Evolutionary conservation across 2,888 invertebrate species (phyloP).

Genomic region (Ditylenchus weischeri): DNA sequence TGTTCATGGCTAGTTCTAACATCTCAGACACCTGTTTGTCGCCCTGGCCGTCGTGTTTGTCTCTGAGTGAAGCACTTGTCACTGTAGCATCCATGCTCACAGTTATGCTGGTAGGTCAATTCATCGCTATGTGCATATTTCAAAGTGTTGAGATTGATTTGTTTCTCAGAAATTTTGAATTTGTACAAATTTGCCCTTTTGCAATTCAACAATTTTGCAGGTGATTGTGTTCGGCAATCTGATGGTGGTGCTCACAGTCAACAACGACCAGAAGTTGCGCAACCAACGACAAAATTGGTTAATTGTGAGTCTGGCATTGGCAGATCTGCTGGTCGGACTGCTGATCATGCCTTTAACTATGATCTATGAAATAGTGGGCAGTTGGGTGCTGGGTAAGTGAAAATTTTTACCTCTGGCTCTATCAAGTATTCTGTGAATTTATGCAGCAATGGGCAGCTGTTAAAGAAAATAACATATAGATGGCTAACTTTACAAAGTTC

Average conservation of each 20-base stretch:
- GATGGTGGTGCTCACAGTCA: slow-evolving; percentile 56
- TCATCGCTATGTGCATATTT: not conserved
- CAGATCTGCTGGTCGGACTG: slow-evolving; percentile 61
- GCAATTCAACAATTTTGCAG: slow-evolving; percentile 23
- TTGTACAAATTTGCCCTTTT: not conserved
- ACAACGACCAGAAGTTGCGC: slow-evolving; percentile 53
- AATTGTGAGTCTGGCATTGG: slow-evolving; percentile 60
- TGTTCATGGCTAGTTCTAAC: slow-evolving; percentile 6
- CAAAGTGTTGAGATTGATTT: too few species aligned
- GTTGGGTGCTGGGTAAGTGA: slow-evolving; percentile 61
- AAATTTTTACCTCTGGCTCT: too few species aligned
- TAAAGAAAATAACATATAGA: too few species aligned
- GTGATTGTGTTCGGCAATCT: slow-evolving; percentile 56
- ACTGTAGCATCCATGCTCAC: slow-evolving; percentile 54
- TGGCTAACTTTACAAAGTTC: too few species aligned
- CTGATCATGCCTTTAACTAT: slow-evolving; percentile 63
- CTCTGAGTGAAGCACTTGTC: slow-evolving; percentile 45
- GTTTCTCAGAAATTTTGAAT: too few species aligned
- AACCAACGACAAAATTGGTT: slow-evolving; percentile 63
- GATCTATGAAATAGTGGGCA: slow-evolving; percentile 63
- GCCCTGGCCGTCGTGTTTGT: slow-evolving; percentile 40
- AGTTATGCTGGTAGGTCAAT: slow-evolving; percentile 51
- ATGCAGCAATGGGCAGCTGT: too few species aligned
- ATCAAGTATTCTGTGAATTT: too few species aligned
- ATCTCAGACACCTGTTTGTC: slow-evolving; percentile 13